These are phyloP conservation scores for Alectura lathami DNA, from an alignment of 2,113 vertebrate genomes.

Conservation along the genomic window DNA sequence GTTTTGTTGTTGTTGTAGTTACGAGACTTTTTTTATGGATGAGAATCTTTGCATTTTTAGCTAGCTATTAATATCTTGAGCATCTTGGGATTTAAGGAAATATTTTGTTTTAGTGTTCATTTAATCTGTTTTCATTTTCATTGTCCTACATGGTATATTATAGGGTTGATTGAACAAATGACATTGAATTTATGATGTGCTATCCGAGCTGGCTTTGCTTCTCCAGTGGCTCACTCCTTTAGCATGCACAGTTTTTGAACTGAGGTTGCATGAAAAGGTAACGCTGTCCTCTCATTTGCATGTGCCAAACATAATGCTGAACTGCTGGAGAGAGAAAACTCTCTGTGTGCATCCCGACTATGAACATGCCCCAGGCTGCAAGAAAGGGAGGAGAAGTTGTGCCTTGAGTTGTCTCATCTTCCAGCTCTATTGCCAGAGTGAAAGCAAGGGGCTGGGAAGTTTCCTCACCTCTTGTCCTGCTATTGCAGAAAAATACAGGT, in stretches of 20 bases:
- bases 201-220: neutral
- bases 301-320: neutral
- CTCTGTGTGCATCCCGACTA: accelerated
- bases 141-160: neutral
- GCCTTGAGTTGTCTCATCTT: neutral
- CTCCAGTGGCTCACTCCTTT: neutral
- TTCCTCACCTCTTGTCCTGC: neutral
- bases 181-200: neutral
- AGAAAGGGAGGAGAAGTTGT: neutral
- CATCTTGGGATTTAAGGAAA: neutral
- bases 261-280: neutral
- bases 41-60: neutral
- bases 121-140: neutral
- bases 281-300: neutral
- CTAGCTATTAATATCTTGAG: neutral
- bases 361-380: neutral
- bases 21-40: neutral
- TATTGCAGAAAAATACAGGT: neutral
- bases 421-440: neutral
- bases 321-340: neutral
- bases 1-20: neutral
- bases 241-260: neutral
- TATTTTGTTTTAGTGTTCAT: neutral
- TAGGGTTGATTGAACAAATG: neutral
- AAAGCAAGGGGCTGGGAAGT: neutral